These are phyloP conservation scores for Leuctra nigra DNA, from an alignment of 2,888 invertebrate species.

Conservation along the genomic window DNA sequence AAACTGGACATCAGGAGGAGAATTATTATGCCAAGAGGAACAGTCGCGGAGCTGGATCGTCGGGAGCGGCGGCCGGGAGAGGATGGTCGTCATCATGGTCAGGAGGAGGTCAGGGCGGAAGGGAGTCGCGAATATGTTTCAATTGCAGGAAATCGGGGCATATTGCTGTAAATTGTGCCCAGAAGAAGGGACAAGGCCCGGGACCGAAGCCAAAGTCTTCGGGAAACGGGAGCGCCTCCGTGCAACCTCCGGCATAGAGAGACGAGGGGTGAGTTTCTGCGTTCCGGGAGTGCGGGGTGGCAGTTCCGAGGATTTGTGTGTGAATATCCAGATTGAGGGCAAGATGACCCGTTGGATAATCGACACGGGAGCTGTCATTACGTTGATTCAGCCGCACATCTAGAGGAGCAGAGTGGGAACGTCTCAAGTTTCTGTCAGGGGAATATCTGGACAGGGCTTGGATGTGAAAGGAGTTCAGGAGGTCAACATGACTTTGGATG, in stretches of 20 bases:
- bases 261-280: neutral
- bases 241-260: neutral
- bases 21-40: neutral
- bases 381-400: neutral
- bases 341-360: neutral
- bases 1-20: neutral
- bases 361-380: neutral
- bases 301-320: neutral
- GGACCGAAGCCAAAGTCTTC: too few species aligned
- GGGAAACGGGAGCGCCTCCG: too few species aligned
- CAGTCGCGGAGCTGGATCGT: too few species aligned
- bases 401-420: neutral
- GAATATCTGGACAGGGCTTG: neutral
- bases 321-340: neutral
- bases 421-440: neutral
- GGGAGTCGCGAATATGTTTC: neutral
- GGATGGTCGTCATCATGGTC: neutral
- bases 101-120: neutral
- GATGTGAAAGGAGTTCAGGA: neutral
- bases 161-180: neutral
- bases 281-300: neutral
- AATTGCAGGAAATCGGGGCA: neutral
- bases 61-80: too few species aligned
- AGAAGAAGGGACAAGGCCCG: neutral
- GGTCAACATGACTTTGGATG: too few species aligned